A percentile compares a stretch with the other conserved stretches of the same genome.
These are phyloP conservation scores for Mus caroli DNA, from an alignment of 2,797 vertebrate species.

Conservation along the genomic window DNA sequence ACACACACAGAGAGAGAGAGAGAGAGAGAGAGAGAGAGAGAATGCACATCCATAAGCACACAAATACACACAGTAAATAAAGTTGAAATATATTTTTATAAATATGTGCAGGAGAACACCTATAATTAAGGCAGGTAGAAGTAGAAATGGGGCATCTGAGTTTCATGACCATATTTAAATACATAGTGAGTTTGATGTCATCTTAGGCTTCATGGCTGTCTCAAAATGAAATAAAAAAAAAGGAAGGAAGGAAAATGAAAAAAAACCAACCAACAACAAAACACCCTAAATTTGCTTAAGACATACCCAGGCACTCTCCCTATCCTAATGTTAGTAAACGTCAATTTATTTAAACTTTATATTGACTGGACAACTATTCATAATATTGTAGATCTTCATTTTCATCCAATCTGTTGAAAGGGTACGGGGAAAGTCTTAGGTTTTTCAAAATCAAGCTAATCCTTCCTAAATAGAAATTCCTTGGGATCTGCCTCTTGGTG, in stretches of 20 bases:
- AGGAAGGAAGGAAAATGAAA: background rate
- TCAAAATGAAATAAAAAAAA: background rate
- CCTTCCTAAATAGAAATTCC: background rate
- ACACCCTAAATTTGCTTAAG: background rate
- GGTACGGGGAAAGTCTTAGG: background rate
- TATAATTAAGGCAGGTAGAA: background rate
- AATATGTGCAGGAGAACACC: background rate
- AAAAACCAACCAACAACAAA: too few relatives aligned
- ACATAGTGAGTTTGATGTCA: background rate
- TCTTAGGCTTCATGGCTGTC: background rate
- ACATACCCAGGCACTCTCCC: background rate
- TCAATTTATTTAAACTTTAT: background rate
- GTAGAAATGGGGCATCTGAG: background rate
- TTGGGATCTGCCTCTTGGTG: background rate
- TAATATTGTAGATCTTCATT: background rate
- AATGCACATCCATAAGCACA: background rate
- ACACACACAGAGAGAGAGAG: too few relatives aligned
- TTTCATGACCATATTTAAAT: background rate
- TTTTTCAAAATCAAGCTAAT: background rate
- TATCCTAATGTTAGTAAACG: background rate
- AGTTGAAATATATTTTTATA: background rate
- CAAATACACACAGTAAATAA: background rate
- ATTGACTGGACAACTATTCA: background rate
- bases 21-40: too few relatives aligned
- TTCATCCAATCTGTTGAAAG: background rate